Evolutionary conservation across 2,888 invertebrate species (phyloP), one percentile per base, ranked within the genome.

Genomic region (Anaspis maculata): DNA sequence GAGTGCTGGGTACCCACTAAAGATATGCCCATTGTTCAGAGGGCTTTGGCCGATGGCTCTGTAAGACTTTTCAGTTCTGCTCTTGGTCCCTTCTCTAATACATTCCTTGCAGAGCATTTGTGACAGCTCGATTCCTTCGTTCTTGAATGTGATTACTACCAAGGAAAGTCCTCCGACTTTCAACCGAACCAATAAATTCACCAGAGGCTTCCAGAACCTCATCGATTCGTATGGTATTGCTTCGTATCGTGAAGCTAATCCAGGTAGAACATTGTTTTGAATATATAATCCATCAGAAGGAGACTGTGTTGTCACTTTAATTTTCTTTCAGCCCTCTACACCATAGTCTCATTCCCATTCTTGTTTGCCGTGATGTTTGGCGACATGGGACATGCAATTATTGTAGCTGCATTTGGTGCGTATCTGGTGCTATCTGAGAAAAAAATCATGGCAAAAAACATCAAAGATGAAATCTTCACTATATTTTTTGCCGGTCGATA

Each of bases 331-430:
- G 64, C 63, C 10, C 44, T 66, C 13, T 66, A 65, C 44, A 63
- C 65, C 12, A 79, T 87, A 54, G 84, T 95, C 44, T 88, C 91
- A 0, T 95, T 95, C 70, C 95, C 95, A 5, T 95, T 95, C 71
- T 67, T 95, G 24, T 95, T 95, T 68, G 90, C 87, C 27, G 80
- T 95, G 52, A 96, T 96, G 95, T 96, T 95, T 65, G 95, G 95
- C 12, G 95, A 95, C 62, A 70, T 82, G 56, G 95, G 95, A 7
- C 95, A 95, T 66, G 95, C 91, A 2, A 23, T 82, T 9, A 78
- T 96, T 44, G 77, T 96, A 78, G 69, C 83, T 3, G 45, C 81
- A 10, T 88, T 90, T 59, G 91, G 81, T 1, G 66, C 71, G 0
- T 90, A 77, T 75, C 80, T 96, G 82, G 79, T 89, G 13, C 42